Evolutionary conservation across 2,888 invertebrate genomes (phyloP).

Genomic region (Coelinius sp.): DNA sequence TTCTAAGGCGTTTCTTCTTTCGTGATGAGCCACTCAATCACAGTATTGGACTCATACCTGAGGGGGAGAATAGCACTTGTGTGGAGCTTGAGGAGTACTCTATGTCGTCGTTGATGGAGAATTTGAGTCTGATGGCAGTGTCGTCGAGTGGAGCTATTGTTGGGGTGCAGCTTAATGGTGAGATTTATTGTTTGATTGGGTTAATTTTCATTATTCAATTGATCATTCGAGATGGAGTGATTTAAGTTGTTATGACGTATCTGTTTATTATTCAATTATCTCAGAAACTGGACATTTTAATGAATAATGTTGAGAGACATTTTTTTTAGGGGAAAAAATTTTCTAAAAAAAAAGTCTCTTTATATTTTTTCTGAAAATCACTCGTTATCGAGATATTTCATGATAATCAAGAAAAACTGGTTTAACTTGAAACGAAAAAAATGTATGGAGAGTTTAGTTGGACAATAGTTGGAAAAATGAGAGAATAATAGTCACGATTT

Average conservation of each 20-base stretch:
- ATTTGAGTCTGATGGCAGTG: slow-evolving; percentile 77
- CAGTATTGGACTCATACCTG: slow-evolving; percentile 75
- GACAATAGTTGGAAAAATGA: not conserved
- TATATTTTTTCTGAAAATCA: no score
- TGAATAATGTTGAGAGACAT: no score
- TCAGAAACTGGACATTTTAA: no score
- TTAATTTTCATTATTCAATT: not conserved
- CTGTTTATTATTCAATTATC: no score
- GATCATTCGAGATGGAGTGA: no score
- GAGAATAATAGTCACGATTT: not conserved
- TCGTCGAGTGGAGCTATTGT: slow-evolving; percentile 74
- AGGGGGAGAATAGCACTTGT: slow-evolving; percentile 76
- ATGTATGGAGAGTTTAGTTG: no score
- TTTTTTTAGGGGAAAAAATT: no score
- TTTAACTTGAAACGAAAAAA: no score
- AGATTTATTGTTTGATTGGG: slow-evolving; percentile 44
- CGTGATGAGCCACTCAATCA: slow-evolving; percentile 81
- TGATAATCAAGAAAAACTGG: no score
- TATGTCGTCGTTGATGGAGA: slow-evolving; percentile 73
- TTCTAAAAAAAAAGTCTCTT: no score
- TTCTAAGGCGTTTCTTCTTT: slow-evolving; percentile 79
- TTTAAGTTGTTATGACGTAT: no score
- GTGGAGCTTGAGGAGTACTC: slow-evolving; percentile 78
- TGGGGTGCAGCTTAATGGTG: slow-evolving; percentile 74
- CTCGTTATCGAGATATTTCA: no score